Conservation (phyloP, 2,797 vertebrate species). For the Setipinna tenuifilis region DNA sequence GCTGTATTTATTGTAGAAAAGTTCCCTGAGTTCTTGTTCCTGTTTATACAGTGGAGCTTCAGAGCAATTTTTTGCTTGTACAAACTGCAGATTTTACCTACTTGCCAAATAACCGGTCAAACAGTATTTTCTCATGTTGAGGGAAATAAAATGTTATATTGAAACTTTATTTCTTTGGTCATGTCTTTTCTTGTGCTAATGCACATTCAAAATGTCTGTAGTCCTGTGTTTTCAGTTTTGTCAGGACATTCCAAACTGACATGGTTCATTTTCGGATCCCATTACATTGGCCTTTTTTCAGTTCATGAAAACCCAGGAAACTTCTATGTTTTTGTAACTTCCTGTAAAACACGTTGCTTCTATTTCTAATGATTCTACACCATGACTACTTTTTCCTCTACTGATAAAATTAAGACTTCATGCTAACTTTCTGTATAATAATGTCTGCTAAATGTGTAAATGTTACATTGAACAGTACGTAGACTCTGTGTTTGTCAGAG, state of each 20-base stretch:
- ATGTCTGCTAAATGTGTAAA: neutral
- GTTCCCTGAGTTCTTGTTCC: constrained; percentile 51
- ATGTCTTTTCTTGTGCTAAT: neutral
- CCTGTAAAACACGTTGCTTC: too few relatives aligned
- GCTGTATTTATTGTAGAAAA: constrained; percentile 94
- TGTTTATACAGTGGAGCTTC: constrained; percentile 77
- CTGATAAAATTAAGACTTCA: neutral
- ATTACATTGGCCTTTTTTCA: neutral
- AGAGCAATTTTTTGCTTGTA: constrained; percentile 91
- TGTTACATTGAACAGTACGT: neutral
- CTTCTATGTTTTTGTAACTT: too few relatives aligned
- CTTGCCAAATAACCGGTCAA: constrained; percentile 88
- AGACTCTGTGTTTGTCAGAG: neutral
- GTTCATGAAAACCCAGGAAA: too few relatives aligned
- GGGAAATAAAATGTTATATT: constrained; percentile 94
- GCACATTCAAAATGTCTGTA: neutral
- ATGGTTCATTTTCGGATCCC: neutral
- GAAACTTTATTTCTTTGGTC: constrained; percentile 56
- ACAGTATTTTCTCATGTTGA: constrained; percentile 90
- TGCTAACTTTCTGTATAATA: neutral
- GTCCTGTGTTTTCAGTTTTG: neutral
- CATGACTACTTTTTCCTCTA: neutral
- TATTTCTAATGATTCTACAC: too few relatives aligned
- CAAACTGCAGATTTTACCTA: constrained; percentile 89
- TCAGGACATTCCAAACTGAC: neutral